Evolutionary conservation across 2,888 invertebrate genomes (phyloP).

Genomic region (Heteromurus nitidus): DNA sequence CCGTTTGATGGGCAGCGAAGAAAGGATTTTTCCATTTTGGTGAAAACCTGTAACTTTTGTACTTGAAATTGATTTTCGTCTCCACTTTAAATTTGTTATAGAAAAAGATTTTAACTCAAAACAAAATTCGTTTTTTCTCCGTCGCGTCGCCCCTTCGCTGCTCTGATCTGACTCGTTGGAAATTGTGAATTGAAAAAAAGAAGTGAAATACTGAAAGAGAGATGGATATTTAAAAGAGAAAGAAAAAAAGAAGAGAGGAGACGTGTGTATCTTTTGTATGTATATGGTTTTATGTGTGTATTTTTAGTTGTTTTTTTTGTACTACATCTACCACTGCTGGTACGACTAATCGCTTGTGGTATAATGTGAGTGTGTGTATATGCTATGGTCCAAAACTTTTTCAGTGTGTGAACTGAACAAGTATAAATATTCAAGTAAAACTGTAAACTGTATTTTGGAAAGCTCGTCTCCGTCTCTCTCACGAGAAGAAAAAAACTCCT

Average conservation of each 20-base stretch:
- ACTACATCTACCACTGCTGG: constrained; percentile 5
- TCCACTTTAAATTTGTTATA: constrained; percentile 24
- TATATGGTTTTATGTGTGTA: constrained; percentile 15
- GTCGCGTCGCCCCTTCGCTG: not conserved
- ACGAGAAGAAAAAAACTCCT: not conserved
- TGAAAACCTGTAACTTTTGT: constrained; percentile 48
- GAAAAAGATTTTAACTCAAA: not conserved
- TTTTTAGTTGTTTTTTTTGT: constrained; percentile 19
- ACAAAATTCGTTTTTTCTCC: not conserved
- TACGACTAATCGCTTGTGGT: constrained; percentile 17
- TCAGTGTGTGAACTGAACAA: constrained; percentile 22
- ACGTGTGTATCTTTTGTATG: not conserved
- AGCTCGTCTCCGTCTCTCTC: not conserved
- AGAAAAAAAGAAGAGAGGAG: constrained; percentile 1
- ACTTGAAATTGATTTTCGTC: constrained; percentile 25
- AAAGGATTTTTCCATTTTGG: constrained; percentile 55
- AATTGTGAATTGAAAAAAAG: not conserved
- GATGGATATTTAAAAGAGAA: not conserved
- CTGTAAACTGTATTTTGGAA: constrained; percentile 27
- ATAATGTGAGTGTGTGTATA: constrained; percentile 7
- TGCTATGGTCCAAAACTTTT: not conserved
- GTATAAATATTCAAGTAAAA: constrained; percentile 21
- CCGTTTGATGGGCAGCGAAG: constrained; percentile 26
- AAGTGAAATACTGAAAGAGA: constrained; percentile 10
- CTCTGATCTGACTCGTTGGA: not conserved